Base-by-base conservation (phyloP, 2,797 vertebrate genomes). In the Tokudaia muenninki region DNA sequence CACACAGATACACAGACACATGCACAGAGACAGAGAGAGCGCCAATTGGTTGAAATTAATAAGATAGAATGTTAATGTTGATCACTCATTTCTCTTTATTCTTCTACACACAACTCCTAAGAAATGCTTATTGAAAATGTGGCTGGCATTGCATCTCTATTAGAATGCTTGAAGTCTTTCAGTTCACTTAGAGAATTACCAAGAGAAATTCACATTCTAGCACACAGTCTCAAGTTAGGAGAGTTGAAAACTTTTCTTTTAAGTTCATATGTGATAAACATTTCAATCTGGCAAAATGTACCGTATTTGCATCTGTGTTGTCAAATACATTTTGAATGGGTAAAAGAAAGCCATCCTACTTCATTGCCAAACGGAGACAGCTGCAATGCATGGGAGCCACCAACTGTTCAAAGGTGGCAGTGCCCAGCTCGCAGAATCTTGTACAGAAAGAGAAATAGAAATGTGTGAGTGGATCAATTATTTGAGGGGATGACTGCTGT, bases 371-470 rank as follows among this genome's bases (percentile, higher is more conserved):
- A 61, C 50, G 3, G 77, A 65, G 67, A 97, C 97, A 98, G 97
- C n/a, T 98, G 98, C 94, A 98, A 98, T 98, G 98, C 98, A 96
- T 1, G 98, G 98, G 98, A 98, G 98, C 98, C 98, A 98, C 98
- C 98, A 99, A 98, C 98, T 98, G 98, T 99, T 98, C 98, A 98
- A 98, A 98, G 90, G 97, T 16, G 88, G 98, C 98, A 99, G 98
- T 96, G 98, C 95, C 98, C 84, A 91, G 86, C 37, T 93, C 61
- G 81, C 19, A 78, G 34, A 61, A 31, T 77, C 78, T 4, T 91
- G 59, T 47, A 83, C 4, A 90, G 47, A 67, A 59, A 11, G 57
- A 75, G 44, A 81, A 78, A 67, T 50, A 87, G 94, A 31, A 47
- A 31, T 63, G 12, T 55, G 12, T 67, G 61, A 90, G 44, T 70